Base-by-base conservation (phyloP, 2,113 vertebrate genomes). In the Oenanthe melanoleuca region DNA sequence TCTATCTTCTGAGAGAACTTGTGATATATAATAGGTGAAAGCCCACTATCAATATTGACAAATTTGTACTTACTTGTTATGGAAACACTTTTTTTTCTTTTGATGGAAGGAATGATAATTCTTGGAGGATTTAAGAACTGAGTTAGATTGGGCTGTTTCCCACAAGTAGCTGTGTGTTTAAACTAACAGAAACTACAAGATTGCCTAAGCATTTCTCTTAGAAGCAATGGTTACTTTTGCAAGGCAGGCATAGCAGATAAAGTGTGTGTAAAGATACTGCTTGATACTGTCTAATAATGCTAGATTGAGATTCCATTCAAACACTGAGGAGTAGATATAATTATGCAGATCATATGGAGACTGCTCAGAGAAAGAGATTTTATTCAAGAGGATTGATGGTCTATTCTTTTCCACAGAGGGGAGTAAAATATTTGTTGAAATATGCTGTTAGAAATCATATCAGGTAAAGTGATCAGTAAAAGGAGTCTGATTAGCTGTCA, bases 371-470 rank as follows among this genome's bases (percentile, higher is more conserved):
- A 89, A 91, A 60, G 66, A 63, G 88, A 72, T 94, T 93, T 79
- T 94, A 67, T 96, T 94, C 67, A 78, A 86, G 82, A 84, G 64
- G 52, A 93, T 70, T 90, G 92, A 93, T 92, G 67, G 69, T 52
- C 90, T 81, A 60, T 93, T 93, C 87, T 94, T 94, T 87, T 86
- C 71, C 82, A 49, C 71, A 78, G 75, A 89, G 75, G 44, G 65
- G 85, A 88, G 72, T 96, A 90, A 96, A 94, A 92, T 88, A 88
- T 74, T 95, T 95, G 85, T 96, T 95, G 92, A 92, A 95, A 79
- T 94, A 72, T 63, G 73, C 86, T 92, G 72, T 84, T 93, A 85
- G 95, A 96, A 96, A 93, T 95, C 53, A 53, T 90, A 88, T 77
- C 70, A 73, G 64, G 89, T 92, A 86, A 93, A 95, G 69, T 59